Conservation (phyloP, 2,797 vertebrate species). For the Coluber constrictor region DNA sequence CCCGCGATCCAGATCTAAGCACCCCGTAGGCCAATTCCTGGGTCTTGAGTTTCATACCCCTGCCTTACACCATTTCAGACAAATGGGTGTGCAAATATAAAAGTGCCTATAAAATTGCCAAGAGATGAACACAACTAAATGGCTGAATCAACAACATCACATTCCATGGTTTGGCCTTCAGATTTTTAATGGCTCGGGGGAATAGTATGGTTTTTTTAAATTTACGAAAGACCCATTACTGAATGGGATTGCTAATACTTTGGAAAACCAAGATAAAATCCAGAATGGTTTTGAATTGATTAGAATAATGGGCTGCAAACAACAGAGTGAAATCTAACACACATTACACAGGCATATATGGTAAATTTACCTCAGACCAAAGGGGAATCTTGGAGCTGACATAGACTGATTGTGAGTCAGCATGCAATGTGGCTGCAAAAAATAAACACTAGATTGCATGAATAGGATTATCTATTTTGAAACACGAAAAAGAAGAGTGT, state of each 20-base stretch:
- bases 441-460: not conserved
- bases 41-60: too few relatives aligned
- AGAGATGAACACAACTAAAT: too few relatives aligned
- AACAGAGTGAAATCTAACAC: not conserved
- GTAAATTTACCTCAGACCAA: not conserved
- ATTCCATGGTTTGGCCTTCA: not conserved
- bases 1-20: too few relatives aligned
- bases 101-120: too few relatives aligned
- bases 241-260: not conserved
- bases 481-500: not conserved
- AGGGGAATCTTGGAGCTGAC: not conserved
- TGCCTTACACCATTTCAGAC: not conserved
- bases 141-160: not conserved
- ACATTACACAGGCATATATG: not conserved
- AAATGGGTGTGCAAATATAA: not conserved
- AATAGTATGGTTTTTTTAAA: not conserved
- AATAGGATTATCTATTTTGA: not conserved
- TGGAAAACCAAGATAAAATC: not conserved
- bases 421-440: not conserved
- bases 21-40: too few relatives aligned
- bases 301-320: not conserved
- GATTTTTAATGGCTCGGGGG: not conserved
- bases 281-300: not conserved
- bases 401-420: not conserved
- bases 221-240: not conserved